phyloP scores from a whole-genome alignment of 2,888 invertebrate species.

The Cephus runcator region DNA sequence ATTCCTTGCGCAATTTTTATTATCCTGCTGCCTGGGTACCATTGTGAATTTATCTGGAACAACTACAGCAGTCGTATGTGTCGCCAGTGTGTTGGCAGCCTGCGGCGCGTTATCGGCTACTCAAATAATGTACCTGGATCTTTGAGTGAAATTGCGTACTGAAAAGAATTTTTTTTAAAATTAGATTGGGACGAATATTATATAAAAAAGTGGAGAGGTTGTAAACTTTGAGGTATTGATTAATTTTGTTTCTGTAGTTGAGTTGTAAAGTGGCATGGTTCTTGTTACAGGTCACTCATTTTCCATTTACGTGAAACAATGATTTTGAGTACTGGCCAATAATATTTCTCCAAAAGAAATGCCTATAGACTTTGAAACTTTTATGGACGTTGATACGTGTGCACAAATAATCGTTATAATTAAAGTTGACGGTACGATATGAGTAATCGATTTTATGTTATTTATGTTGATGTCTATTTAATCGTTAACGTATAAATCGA shows the following conservation, averaged over 20 bases:
- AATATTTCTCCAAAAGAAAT: background rate
- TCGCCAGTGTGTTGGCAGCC: slow-evolving; percentile 85
- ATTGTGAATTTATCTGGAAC: slow-evolving; percentile 84
- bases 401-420: slow-evolving; percentile 29
- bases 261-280: background rate
- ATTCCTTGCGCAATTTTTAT: slow-evolving; percentile 92
- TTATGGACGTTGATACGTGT: slow-evolving; percentile 8
- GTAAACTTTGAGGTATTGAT: background rate
- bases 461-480: background rate
- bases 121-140: slow-evolving; percentile 88
- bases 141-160: slow-evolving; percentile 67
- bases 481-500: background rate
- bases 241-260: background rate
- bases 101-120: slow-evolving; percentile 88
- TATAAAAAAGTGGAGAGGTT: slow-evolving; percentile 5
- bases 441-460: background rate
- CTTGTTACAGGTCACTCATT: background rate
- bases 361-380: background rate
- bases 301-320: background rate
- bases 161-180: background rate
- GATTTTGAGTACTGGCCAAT: background rate
- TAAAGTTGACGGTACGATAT: background rate
- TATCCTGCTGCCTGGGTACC: slow-evolving; percentile 88
- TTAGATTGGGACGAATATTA: background rate
- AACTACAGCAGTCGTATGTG: slow-evolving; percentile 88